Percentiles rank a stretch among this genome's conserved stretches.
phyloP scores from a whole-genome alignment of 35 echinoderm and acorn worm species.

The Hemicentrotus pulcherrimus region DNA sequence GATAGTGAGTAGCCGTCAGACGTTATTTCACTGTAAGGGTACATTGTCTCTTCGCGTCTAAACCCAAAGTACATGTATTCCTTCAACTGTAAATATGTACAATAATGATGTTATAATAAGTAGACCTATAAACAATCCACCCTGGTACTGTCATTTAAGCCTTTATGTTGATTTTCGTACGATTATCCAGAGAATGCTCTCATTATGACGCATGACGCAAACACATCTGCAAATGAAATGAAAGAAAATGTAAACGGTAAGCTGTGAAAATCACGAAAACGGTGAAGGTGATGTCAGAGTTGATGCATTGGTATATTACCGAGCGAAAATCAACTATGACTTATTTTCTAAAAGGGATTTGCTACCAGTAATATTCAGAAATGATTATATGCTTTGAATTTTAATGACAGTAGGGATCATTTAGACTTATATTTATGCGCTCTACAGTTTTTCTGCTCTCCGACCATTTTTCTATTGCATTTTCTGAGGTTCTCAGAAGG shows the following conservation, averaged over 20 bases:
- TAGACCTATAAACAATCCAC: not conserved
- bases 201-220: not conserved
- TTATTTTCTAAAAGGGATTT: no score
- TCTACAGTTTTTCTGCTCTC: no score
- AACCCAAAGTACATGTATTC: no score
- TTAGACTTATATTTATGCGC: no score
- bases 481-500: no score
- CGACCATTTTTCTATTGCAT: no score
- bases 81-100: not conserved
- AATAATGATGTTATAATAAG: not conserved
- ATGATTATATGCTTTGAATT: no score
- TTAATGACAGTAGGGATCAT: no score
- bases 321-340: no score
- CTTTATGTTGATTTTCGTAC: not conserved
- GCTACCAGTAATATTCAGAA: not conserved
- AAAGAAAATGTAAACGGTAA: not conserved
- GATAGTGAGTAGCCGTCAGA: slow-evolving; percentile 27
- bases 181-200: not conserved
- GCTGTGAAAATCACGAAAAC: not conserved
- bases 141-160: not conserved
- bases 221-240: not conserved
- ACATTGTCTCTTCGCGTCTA: not conserved
- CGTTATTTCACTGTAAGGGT: slow-evolving; percentile 19
- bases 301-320: not conserved
- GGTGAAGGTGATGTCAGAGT: not conserved